phyloP scores from a whole-genome alignment of 2,113 vertebrate genomes.

The Genyomyrus donnyi region DNA sequence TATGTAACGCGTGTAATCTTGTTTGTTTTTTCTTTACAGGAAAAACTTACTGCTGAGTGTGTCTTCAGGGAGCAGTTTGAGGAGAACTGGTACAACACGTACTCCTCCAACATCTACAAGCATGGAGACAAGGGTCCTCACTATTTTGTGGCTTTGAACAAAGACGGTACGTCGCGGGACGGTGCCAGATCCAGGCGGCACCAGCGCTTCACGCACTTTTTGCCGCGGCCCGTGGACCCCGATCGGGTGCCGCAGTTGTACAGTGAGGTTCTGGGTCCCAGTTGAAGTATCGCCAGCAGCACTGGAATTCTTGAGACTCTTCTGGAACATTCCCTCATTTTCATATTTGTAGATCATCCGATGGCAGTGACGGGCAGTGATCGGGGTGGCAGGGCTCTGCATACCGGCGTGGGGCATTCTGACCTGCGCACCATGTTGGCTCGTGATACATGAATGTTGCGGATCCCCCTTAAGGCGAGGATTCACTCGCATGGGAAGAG shows the following conservation, averaged over 20 bases:
- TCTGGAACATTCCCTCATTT: not conserved
- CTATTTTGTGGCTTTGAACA: constrained; percentile 94
- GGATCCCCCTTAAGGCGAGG: not conserved
- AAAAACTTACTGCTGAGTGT: constrained; percentile 88
- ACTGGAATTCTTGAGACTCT: not conserved
- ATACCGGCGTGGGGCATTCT: not conserved
- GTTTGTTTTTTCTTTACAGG: constrained; percentile 60
- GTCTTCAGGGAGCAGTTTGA: constrained; percentile 97
- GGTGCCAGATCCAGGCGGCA: constrained; percentile 90
- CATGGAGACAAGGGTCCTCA: constrained; percentile 85
- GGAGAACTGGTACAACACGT: constrained; percentile 99
- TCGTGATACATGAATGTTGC: not conserved
- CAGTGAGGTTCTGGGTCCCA: constrained; percentile 93
- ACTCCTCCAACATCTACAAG: constrained; percentile 96
- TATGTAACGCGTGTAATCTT: not conserved
- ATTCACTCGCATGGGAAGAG: not conserved
- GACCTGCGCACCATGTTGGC: not conserved
- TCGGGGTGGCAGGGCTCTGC: not conserved
- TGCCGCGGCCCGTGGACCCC: constrained; percentile 94
- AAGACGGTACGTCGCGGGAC: constrained; percentile 87
- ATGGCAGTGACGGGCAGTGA: not conserved
- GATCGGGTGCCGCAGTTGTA: constrained; percentile 96
- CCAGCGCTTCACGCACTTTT: constrained; percentile 98
- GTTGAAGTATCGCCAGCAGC: constrained; percentile 61
- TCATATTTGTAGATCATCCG: not conserved